phyloP scores from a whole-genome alignment of 2,888 invertebrate genomes.

The Drosophila dives region DNA sequence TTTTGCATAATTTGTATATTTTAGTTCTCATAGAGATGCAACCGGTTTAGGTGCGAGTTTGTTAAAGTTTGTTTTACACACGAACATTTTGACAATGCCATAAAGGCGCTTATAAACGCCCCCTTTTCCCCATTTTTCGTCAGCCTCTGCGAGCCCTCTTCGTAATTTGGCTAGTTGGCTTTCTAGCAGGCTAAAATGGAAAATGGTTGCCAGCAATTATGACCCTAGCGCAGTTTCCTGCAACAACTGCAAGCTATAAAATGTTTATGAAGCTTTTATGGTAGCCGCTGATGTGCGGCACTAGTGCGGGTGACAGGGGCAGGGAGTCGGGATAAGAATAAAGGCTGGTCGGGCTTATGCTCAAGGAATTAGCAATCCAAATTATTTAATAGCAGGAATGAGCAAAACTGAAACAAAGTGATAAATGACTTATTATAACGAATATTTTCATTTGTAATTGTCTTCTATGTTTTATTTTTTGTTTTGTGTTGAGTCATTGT shows the following conservation, averaged over 20 bases:
- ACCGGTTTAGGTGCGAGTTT: constrained; percentile 10
- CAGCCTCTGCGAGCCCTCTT: background rate
- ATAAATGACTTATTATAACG: constrained; percentile 74
- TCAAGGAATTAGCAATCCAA: constrained; percentile 75
- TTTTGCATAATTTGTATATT: constrained; percentile 5
- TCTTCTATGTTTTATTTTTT: constrained; percentile 37
- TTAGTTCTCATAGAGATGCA: constrained; percentile 10
- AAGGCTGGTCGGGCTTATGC: constrained; percentile 1
- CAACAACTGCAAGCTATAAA: constrained; percentile 79
- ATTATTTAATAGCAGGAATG: constrained; percentile 62
- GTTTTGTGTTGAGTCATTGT: constrained; percentile 20
- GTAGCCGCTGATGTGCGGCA: constrained; percentile 50
- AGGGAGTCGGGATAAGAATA: background rate
- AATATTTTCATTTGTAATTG: constrained; percentile 61
- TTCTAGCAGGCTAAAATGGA: constrained; percentile 59
- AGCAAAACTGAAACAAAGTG: constrained; percentile 60
- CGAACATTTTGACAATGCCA: constrained; percentile 46
- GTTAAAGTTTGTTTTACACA: constrained; percentile 34
- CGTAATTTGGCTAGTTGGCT: constrained; percentile 37
- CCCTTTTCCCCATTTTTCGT: background rate
- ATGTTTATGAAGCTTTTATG: constrained; percentile 80
- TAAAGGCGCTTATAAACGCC: constrained; percentile 28
- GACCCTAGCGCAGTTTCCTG: constrained; percentile 66
- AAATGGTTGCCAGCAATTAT: constrained; percentile 75
- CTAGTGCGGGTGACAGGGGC: background rate